Evolutionary conservation across 92 coral and sea anemone genomes (phyloP).

Genomic region (Galaxea fascicularis): DNA sequence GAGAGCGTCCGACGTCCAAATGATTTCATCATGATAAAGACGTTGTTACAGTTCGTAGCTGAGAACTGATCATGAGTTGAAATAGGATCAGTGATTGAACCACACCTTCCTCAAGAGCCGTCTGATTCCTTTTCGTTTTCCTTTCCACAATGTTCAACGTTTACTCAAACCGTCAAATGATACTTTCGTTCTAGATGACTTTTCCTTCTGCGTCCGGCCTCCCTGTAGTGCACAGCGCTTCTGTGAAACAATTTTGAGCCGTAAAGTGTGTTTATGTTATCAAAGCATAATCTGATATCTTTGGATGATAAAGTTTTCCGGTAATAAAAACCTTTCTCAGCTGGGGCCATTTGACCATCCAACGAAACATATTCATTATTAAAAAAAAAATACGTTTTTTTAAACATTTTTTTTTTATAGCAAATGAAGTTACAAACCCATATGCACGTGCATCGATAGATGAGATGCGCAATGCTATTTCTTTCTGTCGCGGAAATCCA

Average conservation of each 20-base stretch:
- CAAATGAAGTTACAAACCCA: no score
- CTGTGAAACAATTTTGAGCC: not conserved
- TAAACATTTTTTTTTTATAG: no score
- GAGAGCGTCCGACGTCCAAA: slow-evolving; percentile 26
- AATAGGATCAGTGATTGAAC: not conserved
- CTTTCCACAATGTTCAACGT: no score
- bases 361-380: no score
- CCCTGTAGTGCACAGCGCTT: not conserved
- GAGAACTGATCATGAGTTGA: not conserved
- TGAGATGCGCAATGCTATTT: no score
- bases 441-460: no score
- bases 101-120: not conserved
- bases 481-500: no score
- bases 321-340: not conserved
- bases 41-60: not conserved
- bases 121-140: no score
- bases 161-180: no score
- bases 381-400: not conserved
- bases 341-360: slow-evolving; percentile 6
- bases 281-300: slow-evolving; percentile 18
- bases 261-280: not conserved
- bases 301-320: slow-evolving; percentile 15
- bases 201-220: not conserved
- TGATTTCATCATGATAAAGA: slow-evolving; percentile 40
- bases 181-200: not conserved